Evolutionary conservation across 2,797 vertebrate genomes (phyloP).

Genomic region (Hoplostethus mediterraneus): DNA sequence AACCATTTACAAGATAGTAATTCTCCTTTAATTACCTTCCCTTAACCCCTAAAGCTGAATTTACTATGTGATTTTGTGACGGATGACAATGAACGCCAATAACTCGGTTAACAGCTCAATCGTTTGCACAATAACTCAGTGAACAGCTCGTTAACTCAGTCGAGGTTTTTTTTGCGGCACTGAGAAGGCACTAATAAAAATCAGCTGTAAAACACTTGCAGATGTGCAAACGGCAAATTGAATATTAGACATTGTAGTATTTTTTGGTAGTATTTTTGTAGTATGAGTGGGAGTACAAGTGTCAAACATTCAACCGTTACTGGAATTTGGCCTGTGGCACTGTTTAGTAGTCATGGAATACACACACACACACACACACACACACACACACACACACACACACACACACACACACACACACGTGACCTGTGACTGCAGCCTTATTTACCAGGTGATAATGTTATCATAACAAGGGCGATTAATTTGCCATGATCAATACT

Average conservation of each 20-base stretch:
- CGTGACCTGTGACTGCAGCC: constrained; percentile 7
- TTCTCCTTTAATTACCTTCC: too few relatives aligned
- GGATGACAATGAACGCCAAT: too few relatives aligned
- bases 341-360: constrained; percentile 18
- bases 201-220: constrained; percentile 3
- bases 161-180: constrained; percentile 2
- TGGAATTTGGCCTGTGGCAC: neutral
- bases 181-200: neutral
- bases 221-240: neutral
- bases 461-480: constrained; percentile 46
- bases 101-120: too few relatives aligned
- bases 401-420: neutral
- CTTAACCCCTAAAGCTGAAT: too few relatives aligned
- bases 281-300: constrained; percentile 32
- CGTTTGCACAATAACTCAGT: too few relatives aligned
- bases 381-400: neutral
- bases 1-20: too few relatives aligned
- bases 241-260: neutral
- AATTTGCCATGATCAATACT: constrained; percentile 49
- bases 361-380: neutral
- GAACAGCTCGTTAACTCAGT: neutral
- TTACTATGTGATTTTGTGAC: too few relatives aligned
- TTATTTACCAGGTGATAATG: constrained; percentile 45
- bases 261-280: constrained; percentile 22
- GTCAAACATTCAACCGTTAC: constrained; percentile 16